Evolutionary conservation across 1,140 invertebrate genomes (phyloP).

Genomic region (Pantala flavescens): DNA sequence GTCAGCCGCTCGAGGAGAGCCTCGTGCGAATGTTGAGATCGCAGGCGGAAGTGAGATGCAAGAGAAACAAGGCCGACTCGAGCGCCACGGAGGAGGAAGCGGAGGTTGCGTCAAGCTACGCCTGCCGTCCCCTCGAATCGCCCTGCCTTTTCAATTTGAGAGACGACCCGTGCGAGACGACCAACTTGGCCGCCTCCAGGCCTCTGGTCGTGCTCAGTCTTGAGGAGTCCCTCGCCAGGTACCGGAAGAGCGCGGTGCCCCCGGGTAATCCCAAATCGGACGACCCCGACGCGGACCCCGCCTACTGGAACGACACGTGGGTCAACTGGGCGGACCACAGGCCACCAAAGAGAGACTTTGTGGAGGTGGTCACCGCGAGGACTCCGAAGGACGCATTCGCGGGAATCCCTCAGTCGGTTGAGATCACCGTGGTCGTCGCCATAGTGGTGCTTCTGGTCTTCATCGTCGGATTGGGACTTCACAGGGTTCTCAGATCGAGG

Average conservation of each 20-base stretch:
- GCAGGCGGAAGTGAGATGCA: constrained; percentile 37
- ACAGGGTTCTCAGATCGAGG: background rate
- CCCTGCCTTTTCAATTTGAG: constrained; percentile 64
- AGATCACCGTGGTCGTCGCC: background rate
- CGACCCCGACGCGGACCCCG: background rate
- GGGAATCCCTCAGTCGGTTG: background rate
- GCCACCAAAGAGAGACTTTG: background rate
- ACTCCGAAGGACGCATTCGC: background rate
- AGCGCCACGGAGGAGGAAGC: constrained; percentile 15
- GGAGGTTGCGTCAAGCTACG: constrained; percentile 27
- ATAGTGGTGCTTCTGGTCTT: background rate
- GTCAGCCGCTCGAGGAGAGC: background rate
- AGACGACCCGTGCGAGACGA: constrained; percentile 64
- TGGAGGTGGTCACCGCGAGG: background rate
- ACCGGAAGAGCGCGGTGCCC: constrained; percentile 49
- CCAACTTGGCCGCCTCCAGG: constrained; percentile 48
- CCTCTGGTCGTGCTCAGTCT: constrained; percentile 38
- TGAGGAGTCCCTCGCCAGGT: constrained; percentile 35
- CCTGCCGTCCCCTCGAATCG: constrained; percentile 40
- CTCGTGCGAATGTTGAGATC: constrained; percentile 33
- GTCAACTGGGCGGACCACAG: background rate
- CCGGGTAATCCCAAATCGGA: constrained; percentile 45
- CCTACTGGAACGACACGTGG: background rate
- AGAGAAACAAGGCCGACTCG: constrained; percentile 27
- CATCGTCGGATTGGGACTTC: background rate